Percentiles rank a stretch among this genome's conserved stretches.
phyloP scores from a whole-genome alignment of 1,140 invertebrate species.

The Drosophila nasuta region DNA sequence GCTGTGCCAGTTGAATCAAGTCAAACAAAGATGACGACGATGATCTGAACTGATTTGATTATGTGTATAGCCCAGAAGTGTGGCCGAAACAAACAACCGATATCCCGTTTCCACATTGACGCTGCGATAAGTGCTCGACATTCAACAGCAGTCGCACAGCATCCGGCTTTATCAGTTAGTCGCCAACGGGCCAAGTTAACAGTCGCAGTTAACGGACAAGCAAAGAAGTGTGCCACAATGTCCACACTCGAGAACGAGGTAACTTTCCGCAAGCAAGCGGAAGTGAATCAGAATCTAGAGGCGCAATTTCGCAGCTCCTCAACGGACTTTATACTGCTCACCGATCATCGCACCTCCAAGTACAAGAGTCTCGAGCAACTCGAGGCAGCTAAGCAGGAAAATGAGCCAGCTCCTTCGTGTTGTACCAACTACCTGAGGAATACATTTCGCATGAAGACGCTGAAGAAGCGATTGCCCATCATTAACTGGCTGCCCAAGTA shows the following conservation, averaged over 20 bases:
- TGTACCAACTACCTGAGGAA: slow-evolving; percentile 51
- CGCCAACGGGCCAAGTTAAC: slow-evolving; percentile 1
- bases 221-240: slow-evolving; percentile 42
- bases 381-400: slow-evolving; percentile 54
- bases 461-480: slow-evolving; percentile 90
- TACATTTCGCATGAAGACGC: slow-evolving; percentile 86
- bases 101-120: slow-evolving; percentile 62
- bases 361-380: slow-evolving; percentile 70
- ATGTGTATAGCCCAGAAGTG: slow-evolving; percentile 8
- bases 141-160: slow-evolving; percentile 46
- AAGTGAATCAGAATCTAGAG: slow-evolving; percentile 68
- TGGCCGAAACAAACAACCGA: slow-evolving; percentile 75
- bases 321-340: slow-evolving; percentile 74
- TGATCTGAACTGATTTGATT: neutral
- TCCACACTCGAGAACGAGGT: slow-evolving; percentile 76
- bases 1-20: slow-evolving; percentile 62
- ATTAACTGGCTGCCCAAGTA: slow-evolving; percentile 91
- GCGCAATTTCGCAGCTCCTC: slow-evolving; percentile 70
- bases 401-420: slow-evolving; percentile 30
- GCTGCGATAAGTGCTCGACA: slow-evolving; percentile 60
- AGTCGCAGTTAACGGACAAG: slow-evolving; percentile 19
- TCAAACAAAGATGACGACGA: slow-evolving; percentile 29
- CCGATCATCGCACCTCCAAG: slow-evolving; percentile 78
- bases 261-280: slow-evolving; percentile 70
- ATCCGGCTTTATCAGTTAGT: slow-evolving; percentile 58